Conservation (phyloP, 2,888 invertebrate genomes). For the Pachliopta kotzebuea region DNA sequence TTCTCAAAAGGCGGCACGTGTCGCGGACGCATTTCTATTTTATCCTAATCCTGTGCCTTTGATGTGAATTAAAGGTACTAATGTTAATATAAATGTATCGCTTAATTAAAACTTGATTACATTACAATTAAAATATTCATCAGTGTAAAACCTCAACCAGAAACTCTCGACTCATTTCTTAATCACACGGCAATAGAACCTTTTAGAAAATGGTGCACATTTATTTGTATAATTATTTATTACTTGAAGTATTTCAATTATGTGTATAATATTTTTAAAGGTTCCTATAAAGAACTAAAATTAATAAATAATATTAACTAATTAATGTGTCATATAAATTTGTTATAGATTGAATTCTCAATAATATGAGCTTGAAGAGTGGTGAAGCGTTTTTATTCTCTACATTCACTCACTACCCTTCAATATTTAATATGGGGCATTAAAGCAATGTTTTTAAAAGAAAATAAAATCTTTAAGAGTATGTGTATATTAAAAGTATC, state of each 20-base stretch:
- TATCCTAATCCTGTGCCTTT: conserved; percentile 71
- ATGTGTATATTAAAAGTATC: not conserved
- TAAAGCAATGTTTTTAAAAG: too few relatives aligned
- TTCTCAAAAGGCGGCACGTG: conserved; percentile 67
- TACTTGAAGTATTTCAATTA: too few relatives aligned
- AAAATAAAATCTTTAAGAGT: not conserved
- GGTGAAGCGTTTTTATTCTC: too few relatives aligned
- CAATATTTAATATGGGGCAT: too few relatives aligned
- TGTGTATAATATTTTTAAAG: too few relatives aligned
- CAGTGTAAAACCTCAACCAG: not conserved
- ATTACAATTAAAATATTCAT: conserved; percentile 60
- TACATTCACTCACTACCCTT: too few relatives aligned
- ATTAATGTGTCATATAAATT: too few relatives aligned
- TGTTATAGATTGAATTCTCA: too few relatives aligned
- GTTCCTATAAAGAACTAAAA: too few relatives aligned
- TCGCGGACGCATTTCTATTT: conserved; percentile 71
- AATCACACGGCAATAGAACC: not conserved
- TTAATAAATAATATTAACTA: too few relatives aligned
- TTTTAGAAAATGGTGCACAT: not conserved
- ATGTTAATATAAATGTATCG: conserved; percentile 71
- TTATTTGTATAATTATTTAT: too few relatives aligned
- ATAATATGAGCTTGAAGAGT: too few relatives aligned
- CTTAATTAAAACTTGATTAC: conserved; percentile 76
- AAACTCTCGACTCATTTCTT: conserved; percentile 1
- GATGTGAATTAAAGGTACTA: conserved; percentile 60